phyloP scores from a whole-genome alignment of 2,888 invertebrate genomes.

The Celastrina argiolus region DNA sequence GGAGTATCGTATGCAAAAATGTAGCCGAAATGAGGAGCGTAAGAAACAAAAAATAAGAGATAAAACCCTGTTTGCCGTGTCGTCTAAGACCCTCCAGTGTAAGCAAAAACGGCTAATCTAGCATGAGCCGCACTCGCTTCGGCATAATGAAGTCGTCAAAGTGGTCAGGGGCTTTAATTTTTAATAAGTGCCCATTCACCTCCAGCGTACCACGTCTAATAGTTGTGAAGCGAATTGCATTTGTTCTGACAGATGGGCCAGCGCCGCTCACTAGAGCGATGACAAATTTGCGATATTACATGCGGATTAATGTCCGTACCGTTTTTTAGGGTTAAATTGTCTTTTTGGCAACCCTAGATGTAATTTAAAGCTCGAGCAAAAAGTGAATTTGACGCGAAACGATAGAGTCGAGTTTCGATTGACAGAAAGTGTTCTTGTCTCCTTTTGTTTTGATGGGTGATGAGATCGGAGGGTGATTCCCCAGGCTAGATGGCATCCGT shows the following conservation, averaged over 20 bases:
- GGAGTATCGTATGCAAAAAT: not conserved
- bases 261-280: constrained; percentile 57
- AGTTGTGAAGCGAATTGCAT: constrained; percentile 65
- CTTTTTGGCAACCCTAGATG: constrained; percentile 64
- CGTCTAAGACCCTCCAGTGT: constrained; percentile 6
- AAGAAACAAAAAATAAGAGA: constrained; percentile 4
- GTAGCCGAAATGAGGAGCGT: not conserved
- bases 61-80: not conserved
- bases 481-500: constrained; percentile 71
- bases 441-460: constrained; percentile 46
- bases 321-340: constrained; percentile 78
- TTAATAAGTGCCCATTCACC: constrained; percentile 42
- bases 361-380: constrained; percentile 30
- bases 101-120: constrained; percentile 16
- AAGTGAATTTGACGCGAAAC: constrained; percentile 33
- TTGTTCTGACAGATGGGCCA: constrained; percentile 64
- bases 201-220: constrained; percentile 53
- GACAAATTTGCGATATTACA: constrained; percentile 78
- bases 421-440: constrained; percentile 37
- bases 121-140: not conserved
- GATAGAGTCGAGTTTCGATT: constrained; percentile 39
- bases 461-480: constrained; percentile 75
- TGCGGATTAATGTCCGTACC: constrained; percentile 75
- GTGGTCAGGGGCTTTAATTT: constrained; percentile 28
- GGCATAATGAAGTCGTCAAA: constrained; percentile 17